Base-by-base conservation (phyloP, 2,888 invertebrate species). In the Drosophila vallismaia region DNA sequence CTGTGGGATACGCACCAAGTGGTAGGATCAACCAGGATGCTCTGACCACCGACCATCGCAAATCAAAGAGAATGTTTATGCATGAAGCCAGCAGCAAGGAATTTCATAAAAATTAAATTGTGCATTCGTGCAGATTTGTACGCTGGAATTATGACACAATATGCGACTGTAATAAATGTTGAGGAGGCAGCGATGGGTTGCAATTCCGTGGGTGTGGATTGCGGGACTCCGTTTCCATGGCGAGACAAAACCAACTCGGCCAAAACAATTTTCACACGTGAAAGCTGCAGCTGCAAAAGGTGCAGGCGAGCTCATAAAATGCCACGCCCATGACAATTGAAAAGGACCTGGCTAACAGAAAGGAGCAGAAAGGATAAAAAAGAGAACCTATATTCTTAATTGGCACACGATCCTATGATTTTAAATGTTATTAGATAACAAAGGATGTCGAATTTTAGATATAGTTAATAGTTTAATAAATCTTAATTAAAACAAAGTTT, bases 101-200 rank as follows among this genome's bases (percentile, higher is more conserved):
- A 64, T 68, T 77, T 75, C 60, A 76, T 66, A 66, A 69, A 74
- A 76, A 75, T 69, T 72, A 75, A 75, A 73, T 76, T 76, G 75
- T 74, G 75, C 70, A 71, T 71, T 74, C 77, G 75, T 77, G 68
- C 76, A 75, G 45, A 70, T 60, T 68, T 55, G 52, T 57, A 50
- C 53, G 71, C 58, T 62, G 48, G 48, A 70, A 74, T 73, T 76
- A 72, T 72, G 72, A 77, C 71, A 72, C 75, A 76, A 76, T 73
- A 64, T 76, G 74, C 69, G 77, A 72, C 69, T 62, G 67, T 72
- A 67, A 70, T 72, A 75, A 75, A 75, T 72, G 75, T 59, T 44
- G 71, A 42, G 52, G 59, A 50, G 52, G 56, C 49, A 19, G 55
- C 24, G 8, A 10, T 28, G 19, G 28, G 14, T 36, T 12, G 9